Conservation (phyloP, 2,113 vertebrate species). For the Chionomys nivalis region DNA sequence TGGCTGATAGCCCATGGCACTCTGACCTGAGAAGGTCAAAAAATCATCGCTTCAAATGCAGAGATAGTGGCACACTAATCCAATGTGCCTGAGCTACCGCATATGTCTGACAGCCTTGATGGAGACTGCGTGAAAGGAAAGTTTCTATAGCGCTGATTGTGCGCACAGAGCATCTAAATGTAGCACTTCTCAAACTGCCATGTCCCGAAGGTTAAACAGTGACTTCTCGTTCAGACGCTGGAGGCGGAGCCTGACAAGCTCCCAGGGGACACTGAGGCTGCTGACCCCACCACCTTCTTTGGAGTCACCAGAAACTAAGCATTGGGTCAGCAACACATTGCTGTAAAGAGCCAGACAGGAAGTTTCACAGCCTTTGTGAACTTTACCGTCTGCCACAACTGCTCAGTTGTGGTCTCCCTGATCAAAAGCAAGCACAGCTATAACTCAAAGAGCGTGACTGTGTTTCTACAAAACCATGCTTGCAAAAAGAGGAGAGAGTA, state of each 20-base stretch:
- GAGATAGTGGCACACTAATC: not conserved
- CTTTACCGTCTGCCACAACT: not conserved
- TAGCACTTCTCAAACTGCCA: slow-evolving; percentile 17
- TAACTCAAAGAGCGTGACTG: not conserved
- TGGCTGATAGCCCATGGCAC: not conserved
- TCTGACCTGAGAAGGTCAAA: not conserved
- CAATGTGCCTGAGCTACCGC: not conserved
- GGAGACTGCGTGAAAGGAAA: not conserved
- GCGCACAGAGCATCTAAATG: not conserved
- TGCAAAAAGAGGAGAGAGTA: not conserved
- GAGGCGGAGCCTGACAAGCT: not conserved
- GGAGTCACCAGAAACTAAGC: not conserved
- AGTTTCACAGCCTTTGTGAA: not conserved
- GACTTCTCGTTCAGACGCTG: not conserved
- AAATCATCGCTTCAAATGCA: not conserved
- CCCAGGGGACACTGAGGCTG: not conserved
- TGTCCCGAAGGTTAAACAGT: not conserved
- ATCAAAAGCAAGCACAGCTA: too few relatives aligned
- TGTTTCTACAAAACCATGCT: not conserved
- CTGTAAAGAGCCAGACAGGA: not conserved
- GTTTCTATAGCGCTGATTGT: slow-evolving; percentile 19
- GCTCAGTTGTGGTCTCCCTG: not conserved
- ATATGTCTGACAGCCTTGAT: not conserved
- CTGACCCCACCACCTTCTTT: not conserved
- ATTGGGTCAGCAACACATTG: not conserved